phyloP scores from a whole-genome alignment of 2,888 invertebrate species.

The Eledone cirrhosa region DNA sequence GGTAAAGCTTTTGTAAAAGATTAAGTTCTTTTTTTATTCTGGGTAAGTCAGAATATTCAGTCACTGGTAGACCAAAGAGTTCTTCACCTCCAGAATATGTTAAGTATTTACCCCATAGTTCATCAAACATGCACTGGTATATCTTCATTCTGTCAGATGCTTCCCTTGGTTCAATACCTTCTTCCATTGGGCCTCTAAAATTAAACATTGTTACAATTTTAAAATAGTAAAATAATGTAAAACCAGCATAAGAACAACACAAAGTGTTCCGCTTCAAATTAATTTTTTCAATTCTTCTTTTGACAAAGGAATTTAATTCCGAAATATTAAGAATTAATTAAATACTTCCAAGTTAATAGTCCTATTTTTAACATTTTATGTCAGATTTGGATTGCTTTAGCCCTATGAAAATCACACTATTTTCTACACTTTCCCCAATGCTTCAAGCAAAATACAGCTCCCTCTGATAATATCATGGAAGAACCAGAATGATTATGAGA shows the following conservation, averaged over 20 bases:
- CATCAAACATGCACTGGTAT: slow-evolving; percentile 64
- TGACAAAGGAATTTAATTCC: no score
- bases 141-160: slow-evolving; percentile 62
- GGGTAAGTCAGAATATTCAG: slow-evolving; percentile 60
- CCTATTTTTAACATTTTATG: background rate
- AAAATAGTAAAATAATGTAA: no score
- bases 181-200: slow-evolving; percentile 60
- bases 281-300: no score
- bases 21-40: slow-evolving; percentile 62
- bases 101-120: slow-evolving; percentile 59
- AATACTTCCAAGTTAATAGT: no score
- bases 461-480: no score
- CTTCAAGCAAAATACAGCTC: no score
- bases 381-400: background rate
- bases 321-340: no score
- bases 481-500: no score
- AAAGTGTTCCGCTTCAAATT: no score
- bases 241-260: no score
- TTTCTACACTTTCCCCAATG: no score
- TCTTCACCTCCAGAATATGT: slow-evolving; percentile 65
- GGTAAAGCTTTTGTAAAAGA: slow-evolving; percentile 65
- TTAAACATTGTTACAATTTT: slow-evolving; percentile 28
- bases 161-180: slow-evolving; percentile 62
- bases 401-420: no score
- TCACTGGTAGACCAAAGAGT: slow-evolving; percentile 63